Conservation (phyloP, 1,140 invertebrate genomes). For the Zaprionus inermis region DNA sequence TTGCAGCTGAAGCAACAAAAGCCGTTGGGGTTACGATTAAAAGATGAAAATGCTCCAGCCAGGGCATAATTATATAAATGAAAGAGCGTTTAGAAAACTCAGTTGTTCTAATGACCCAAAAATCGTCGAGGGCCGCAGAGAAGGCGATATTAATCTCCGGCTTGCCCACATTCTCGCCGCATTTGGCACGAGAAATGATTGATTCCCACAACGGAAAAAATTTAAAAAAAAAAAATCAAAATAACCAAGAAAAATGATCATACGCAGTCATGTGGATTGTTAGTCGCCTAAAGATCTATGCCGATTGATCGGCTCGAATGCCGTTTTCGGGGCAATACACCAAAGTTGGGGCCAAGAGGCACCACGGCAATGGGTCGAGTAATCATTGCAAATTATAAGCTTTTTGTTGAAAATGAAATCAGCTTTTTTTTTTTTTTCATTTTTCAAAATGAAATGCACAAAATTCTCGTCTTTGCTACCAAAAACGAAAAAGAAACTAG, state of each 20-base stretch:
- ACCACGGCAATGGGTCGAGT: constrained; percentile 29
- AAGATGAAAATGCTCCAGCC: constrained; percentile 37
- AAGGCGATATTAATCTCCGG: constrained; percentile 37
- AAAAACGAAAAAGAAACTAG: constrained; percentile 1
- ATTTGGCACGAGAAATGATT: constrained; percentile 31
- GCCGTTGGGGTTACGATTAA: constrained; percentile 25
- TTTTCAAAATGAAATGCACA: constrained; percentile 31
- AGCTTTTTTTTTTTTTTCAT: constrained; percentile 19
- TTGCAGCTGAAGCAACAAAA: constrained; percentile 33
- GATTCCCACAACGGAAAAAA: constrained; percentile 32
- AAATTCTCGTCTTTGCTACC: constrained; percentile 24
- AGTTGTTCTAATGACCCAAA: constrained; percentile 73
- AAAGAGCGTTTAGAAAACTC: constrained; percentile 65
- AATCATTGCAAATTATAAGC: constrained; percentile 70
- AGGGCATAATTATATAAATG: constrained; percentile 71
- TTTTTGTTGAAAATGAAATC: constrained; percentile 69
- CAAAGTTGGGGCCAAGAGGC: constrained; percentile 9
- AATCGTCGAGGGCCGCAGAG: constrained; percentile 46
- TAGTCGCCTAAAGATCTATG: constrained; percentile 43
- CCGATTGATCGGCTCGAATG: constrained; percentile 39
- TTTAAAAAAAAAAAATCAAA: constrained; percentile 24
- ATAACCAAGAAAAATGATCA: constrained; percentile 21
- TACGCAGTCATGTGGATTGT: constrained; percentile 28
- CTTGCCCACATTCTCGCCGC: constrained; percentile 34
- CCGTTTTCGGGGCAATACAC: constrained; percentile 21